Conservation (phyloP, 2,797 vertebrate genomes). For the Gymnopithys bicolor region DNA sequence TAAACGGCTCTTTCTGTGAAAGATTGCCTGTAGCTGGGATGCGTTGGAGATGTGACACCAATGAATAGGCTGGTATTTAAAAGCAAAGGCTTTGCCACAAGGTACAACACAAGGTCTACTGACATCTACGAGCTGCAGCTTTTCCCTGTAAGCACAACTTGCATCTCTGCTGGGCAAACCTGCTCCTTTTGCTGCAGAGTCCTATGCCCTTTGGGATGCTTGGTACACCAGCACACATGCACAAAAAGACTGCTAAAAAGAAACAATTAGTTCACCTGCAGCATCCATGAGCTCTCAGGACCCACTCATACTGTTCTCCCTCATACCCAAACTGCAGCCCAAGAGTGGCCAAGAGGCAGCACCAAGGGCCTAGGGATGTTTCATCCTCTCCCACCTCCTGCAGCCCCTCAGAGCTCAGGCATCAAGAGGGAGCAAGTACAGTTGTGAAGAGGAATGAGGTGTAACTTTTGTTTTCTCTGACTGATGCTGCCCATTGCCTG, state of each 20-base stretch:
- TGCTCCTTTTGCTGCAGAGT: neutral
- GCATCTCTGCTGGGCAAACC: neutral
- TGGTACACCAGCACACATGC: accelerated
- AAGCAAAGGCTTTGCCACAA: neutral
- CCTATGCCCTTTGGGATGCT: neutral
- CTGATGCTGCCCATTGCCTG: neutral
- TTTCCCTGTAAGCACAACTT: neutral
- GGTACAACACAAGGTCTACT: neutral
- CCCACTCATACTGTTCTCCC: too few relatives aligned
- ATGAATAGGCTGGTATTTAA: neutral
- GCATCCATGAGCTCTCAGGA: neutral
- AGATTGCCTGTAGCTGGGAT: neutral
- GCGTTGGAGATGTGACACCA: neutral
- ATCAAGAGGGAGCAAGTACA: neutral
- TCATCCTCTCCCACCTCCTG: neutral
- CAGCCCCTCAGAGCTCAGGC: neutral
- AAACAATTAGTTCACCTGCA: neutral
- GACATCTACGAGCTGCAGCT: neutral
- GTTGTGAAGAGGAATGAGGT: neutral
- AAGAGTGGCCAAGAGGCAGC: neutral
- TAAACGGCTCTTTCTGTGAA: neutral
- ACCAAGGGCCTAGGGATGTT: neutral
- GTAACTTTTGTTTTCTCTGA: neutral
- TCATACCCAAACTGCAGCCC: neutral
- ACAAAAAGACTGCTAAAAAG: neutral